A percentile compares a stretch with the other conserved stretches of the same genome.
These are phyloP conservation scores for Sceliomorpha sp. DNA, from an alignment of 2,888 invertebrate genomes.

Conservation along the genomic window DNA sequence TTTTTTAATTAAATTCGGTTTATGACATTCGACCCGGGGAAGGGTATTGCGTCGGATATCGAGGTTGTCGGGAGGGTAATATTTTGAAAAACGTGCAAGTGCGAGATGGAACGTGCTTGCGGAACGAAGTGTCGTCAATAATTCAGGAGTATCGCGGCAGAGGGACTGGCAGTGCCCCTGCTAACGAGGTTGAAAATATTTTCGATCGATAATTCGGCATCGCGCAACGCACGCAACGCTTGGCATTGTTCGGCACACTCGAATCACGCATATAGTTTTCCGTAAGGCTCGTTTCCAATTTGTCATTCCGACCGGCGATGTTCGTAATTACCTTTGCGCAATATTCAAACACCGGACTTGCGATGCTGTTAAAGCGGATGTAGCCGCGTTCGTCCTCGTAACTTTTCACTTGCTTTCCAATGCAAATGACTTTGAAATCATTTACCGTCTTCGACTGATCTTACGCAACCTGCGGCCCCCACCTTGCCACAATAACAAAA, in stretches of 20 bases:
- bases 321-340: constrained; percentile 27
- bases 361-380: constrained; percentile 16
- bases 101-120: constrained; percentile 37
- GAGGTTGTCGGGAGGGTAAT: constrained; percentile 10
- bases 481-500: no score
- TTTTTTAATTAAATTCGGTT: constrained; percentile 30
- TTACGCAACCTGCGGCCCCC: no score
- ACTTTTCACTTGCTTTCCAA: constrained; percentile 6
- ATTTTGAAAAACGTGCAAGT: constrained; percentile 30
- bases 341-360: constrained; percentile 14
- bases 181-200: constrained; percentile 56
- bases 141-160: constrained; percentile 45
- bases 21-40: neutral
- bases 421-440: constrained; percentile 7
- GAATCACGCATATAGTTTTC: constrained; percentile 28
- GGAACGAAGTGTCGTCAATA: constrained; percentile 47
- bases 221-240: constrained; percentile 26
- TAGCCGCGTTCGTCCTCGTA: neutral
- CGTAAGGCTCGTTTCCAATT: constrained; percentile 29
- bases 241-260: constrained; percentile 31
- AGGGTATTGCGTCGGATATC: constrained; percentile 1
- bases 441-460: constrained; percentile 14
- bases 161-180: constrained; percentile 35
- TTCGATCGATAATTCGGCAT: constrained; percentile 50
- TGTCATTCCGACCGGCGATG: constrained; percentile 26